phyloP scores from a whole-genome alignment of 2,113 vertebrate species.

The Pavo muticus region DNA sequence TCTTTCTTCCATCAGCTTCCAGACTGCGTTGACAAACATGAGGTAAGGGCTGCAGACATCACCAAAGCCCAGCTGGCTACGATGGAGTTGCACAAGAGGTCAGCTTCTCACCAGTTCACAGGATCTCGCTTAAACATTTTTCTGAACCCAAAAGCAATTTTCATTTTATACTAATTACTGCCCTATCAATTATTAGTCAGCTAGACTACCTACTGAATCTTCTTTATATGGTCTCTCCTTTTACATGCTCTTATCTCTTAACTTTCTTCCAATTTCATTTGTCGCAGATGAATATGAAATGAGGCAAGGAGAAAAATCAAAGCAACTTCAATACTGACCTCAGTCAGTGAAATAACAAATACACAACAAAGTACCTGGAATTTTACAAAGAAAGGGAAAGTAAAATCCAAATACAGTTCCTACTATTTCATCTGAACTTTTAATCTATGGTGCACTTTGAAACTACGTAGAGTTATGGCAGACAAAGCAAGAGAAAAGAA shows the following conservation, averaged over 20 bases:
- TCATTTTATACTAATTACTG: fast-evolving
- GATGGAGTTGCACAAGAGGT: background rate
- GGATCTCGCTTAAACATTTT: background rate
- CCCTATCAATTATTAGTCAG: background rate
- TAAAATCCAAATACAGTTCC: background rate
- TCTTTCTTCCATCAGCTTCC: constrained; percentile 32
- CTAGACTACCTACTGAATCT: background rate
- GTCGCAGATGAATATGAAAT: background rate
- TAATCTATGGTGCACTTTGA: background rate
- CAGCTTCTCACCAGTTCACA: background rate
- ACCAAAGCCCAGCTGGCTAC: background rate
- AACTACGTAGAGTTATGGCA: background rate
- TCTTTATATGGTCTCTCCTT: background rate
- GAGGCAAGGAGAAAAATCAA: background rate
- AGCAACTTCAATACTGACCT: background rate
- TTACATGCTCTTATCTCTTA: background rate
- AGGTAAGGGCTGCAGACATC: constrained; percentile 6
- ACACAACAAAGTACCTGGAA: background rate
- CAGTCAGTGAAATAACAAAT: background rate
- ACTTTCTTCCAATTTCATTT: background rate
- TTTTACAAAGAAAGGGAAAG: background rate
- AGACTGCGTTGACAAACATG: constrained; percentile 27
- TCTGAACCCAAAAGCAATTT: background rate
- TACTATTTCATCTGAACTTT: background rate
- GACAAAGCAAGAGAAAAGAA: background rate